phyloP scores from a whole-genome alignment of 2,797 vertebrate species.

The Cottoperca gobio region DNA sequence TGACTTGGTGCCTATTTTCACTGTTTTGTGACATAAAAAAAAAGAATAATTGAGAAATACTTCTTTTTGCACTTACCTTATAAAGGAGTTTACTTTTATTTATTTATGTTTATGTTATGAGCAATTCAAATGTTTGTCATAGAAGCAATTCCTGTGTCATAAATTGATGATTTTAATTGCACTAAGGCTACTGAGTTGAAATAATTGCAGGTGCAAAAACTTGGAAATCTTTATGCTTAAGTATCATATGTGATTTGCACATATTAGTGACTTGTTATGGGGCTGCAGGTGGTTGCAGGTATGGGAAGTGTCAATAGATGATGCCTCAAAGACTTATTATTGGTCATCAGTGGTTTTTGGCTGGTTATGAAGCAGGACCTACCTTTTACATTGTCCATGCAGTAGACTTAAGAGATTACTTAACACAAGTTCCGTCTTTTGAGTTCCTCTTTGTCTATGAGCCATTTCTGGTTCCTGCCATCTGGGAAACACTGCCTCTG shows the following conservation, averaged over 20 bases:
- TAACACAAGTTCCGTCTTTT: neutral
- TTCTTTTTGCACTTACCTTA: neutral
- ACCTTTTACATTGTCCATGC: neutral
- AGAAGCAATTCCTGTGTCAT: neutral
- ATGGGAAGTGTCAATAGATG: neutral
- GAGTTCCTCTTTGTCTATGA: conserved; percentile 7
- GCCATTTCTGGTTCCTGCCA: conserved; percentile 39
- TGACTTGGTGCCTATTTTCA: neutral
- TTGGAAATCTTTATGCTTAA: neutral
- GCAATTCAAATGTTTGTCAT: neutral
- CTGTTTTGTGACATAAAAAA: neutral
- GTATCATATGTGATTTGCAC: neutral
- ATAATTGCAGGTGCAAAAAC: neutral
- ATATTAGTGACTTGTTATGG: neutral
- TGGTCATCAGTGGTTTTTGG: neutral
- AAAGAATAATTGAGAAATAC: neutral
- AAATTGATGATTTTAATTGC: neutral
- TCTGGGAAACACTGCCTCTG: neutral
- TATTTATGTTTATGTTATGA: neutral
- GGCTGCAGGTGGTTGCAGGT: neutral
- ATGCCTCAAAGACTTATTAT: neutral
- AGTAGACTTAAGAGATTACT: conserved; percentile 5
- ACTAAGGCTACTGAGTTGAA: neutral
- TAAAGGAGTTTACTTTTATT: neutral
- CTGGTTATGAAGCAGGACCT: conserved; percentile 10